phyloP scores from a whole-genome alignment of 64 coral and sea anemone species.

The Orbicella faveolata region DNA sequence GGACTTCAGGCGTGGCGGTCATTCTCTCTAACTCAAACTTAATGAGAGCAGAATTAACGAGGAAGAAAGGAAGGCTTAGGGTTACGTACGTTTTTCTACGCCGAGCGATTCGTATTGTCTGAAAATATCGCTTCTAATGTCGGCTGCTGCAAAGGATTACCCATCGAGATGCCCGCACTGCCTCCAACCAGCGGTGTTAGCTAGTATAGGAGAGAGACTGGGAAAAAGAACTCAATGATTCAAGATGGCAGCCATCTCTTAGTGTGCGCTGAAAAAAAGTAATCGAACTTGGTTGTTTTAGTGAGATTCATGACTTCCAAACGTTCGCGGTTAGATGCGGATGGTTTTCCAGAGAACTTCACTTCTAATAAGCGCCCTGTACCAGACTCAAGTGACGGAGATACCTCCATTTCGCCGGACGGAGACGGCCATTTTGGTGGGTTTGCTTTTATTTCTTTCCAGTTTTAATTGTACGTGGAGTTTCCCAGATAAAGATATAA shows the following conservation, averaged over 20 bases:
- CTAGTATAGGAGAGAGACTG: neutral
- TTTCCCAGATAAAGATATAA: neutral
- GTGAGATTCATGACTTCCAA: neutral
- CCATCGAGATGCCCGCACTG: neutral
- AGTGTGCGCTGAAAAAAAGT: neutral
- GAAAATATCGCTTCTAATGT: too few relatives aligned
- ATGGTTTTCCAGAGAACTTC: neutral
- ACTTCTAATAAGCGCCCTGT: slow-evolving; percentile 2
- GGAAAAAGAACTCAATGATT: too few relatives aligned
- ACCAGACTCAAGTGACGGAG: neutral
- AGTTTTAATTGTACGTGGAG: too few relatives aligned
- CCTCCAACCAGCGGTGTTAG: neutral
- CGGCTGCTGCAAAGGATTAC: too few relatives aligned
- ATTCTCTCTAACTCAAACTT: neutral
- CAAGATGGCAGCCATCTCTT: neutral
- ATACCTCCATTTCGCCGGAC: neutral
- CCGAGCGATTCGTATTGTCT: neutral
- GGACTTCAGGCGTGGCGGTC: neutral
- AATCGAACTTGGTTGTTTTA: neutral
- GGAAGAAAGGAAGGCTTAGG: too few relatives aligned
- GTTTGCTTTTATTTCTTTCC: neutral
- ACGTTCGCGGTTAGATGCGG: neutral
- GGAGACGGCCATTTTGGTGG: slow-evolving; percentile 4
- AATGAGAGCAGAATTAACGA: too few relatives aligned
- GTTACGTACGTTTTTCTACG: too few relatives aligned